Evolutionary conservation across 2,113 vertebrate species (phyloP), one percentile per base, ranked within the genome.

Genomic region (Etheostoma spectabile): DNA sequence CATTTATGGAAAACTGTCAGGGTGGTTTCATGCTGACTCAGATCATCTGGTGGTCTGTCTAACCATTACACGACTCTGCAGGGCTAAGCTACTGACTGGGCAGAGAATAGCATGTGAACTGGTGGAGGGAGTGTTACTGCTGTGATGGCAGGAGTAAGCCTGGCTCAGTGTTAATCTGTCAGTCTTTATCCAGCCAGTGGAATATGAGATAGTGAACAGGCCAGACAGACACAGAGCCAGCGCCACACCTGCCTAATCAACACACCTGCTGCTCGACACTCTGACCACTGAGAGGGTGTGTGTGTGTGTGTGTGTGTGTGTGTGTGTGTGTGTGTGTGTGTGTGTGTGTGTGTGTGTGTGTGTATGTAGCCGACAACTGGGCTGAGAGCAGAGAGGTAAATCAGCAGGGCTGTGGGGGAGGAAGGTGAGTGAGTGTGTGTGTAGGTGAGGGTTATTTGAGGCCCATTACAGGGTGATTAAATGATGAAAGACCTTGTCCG

Each of bases 401-500:
- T 76, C 71, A 74, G 77, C 70, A 77, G 67, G 80, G 55, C 45
- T 67, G 79, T 71, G 62, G 66, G 52, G 60, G 56, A 83, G 80
- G 65, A 67, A 63, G 56, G 56, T 51, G 55, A 14, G 80, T 51
- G 42, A 24, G 72, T 45, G 63, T 72, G 76, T 53, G 80, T 78
- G 80, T 78, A 56, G 77, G 79, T 79, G 85, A 84, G 84, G 86
- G 91, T 89, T 86, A 89, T 92, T 88, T 67, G 70, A 83, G 61
- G 85, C 83, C 81, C 79, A 92, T 92, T 93, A 91, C 77, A 86
- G 77, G 70, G 81, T 92, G 91, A 94, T 92, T 93, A 91, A 89
- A 93, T 92, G 89, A 93, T 92, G 86, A 93, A 94, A 93, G 84
- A 89, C 79, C 91, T 82, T 89, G 91, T 93, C 90, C 33, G 70